These are phyloP conservation scores for Lipophrys pholis DNA, from an alignment of 2,113 vertebrate species.

Conservation along the genomic window DNA sequence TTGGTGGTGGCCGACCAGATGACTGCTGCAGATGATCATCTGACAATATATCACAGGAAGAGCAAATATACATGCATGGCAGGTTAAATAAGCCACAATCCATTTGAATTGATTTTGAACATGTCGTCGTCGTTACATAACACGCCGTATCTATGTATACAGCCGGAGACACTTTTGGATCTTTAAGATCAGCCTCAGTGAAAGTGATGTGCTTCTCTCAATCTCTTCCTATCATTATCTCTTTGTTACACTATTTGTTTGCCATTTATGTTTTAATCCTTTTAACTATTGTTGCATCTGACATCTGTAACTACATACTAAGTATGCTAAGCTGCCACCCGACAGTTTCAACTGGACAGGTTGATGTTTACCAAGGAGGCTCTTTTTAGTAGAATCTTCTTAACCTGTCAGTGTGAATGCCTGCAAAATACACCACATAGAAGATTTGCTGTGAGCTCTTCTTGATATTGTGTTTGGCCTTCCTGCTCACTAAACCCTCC, in stretches of 20 bases:
- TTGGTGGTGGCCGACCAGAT: neutral
- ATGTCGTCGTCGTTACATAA: no score
- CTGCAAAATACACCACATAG: conserved; percentile 20
- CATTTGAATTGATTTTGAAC: no score
- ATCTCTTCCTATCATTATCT: neutral
- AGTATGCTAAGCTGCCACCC: conserved; percentile 20
- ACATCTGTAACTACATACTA: conserved; percentile 7
- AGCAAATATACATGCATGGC: neutral
- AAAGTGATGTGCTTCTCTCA: conserved; percentile 1
- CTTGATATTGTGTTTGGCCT: conserved; percentile 62
- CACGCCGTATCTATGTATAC: no score
- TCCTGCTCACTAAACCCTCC: conserved; percentile 15
- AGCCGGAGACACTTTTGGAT: neutral
- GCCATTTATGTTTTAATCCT: conserved; percentile 8
- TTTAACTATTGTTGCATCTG: neutral
- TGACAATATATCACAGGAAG: neutral
- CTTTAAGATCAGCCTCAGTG: neutral
- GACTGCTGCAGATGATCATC: neutral
- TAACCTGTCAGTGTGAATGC: conserved; percentile 39
- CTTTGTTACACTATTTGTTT: conserved; percentile 25
- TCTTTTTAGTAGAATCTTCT: conserved; percentile 21
- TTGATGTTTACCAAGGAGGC: conserved; percentile 17
- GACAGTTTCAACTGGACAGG: conserved; percentile 16
- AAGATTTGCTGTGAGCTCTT: conserved; percentile 28
- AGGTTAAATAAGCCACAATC: no score